Evolutionary conservation across 2,888 invertebrate species (phyloP).

Genomic region (Urechis unicinctus): DNA sequence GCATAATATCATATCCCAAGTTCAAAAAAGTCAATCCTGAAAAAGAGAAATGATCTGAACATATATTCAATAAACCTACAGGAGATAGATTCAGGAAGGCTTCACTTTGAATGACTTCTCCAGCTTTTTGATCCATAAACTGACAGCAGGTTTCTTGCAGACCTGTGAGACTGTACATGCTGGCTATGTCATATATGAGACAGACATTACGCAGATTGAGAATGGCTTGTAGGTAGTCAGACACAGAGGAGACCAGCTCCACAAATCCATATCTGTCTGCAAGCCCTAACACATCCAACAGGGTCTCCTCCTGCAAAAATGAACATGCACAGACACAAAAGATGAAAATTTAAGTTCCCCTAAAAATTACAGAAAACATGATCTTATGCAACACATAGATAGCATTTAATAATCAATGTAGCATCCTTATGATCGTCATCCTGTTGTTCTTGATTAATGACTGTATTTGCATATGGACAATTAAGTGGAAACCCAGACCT

Average conservation of each 20-base stretch:
- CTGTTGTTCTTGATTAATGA: no score
- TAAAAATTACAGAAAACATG: no score
- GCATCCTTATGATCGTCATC: no score
- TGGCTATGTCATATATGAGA: constrained; percentile 87
- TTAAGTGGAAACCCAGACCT: constrained; percentile 51
- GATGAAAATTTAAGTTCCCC: no score
- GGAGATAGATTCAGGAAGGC: constrained; percentile 77
- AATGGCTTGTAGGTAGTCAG: constrained; percentile 84
- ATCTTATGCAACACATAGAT: no score
- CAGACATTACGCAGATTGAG: constrained; percentile 85
- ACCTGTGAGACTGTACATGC: constrained; percentile 59
- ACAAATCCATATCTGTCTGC: constrained; percentile 94
- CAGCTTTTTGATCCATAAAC: constrained; percentile 85
- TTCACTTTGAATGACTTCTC: constrained; percentile 75
- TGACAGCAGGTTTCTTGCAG: constrained; percentile 73
- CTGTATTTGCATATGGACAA: no score
- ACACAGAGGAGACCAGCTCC: constrained; percentile 84
- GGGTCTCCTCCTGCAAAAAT: constrained; percentile 39
- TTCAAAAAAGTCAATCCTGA: background rate
- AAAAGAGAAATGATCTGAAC: background rate
- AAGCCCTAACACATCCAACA: constrained; percentile 67
- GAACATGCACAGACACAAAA: no score
- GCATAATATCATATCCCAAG: no score
- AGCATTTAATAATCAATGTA: no score
- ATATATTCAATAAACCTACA: constrained; percentile 54